Conservation (phyloP, 2,888 invertebrate genomes). For the Morpho helenor region DNA sequence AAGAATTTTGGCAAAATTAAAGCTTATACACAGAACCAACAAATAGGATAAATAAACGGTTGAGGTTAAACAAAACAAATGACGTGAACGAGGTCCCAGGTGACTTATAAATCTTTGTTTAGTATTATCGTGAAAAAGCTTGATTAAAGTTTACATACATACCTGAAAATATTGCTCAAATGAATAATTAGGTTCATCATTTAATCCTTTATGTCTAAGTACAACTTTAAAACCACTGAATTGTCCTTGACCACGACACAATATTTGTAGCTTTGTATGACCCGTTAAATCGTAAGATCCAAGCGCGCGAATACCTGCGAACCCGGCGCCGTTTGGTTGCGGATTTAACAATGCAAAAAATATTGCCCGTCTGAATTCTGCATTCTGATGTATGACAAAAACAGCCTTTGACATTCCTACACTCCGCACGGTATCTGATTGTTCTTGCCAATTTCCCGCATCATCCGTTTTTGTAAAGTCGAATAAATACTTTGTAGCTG, state of each 20-base stretch:
- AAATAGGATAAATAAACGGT: too few relatives aligned
- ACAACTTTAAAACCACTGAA: conserved; percentile 80
- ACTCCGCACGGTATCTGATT: conserved; percentile 81
- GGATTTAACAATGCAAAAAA: conserved; percentile 83
- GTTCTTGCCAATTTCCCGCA: conserved; percentile 79
- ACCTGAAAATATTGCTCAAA: conserved; percentile 81
- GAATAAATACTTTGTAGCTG: conserved; percentile 63
- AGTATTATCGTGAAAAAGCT: too few relatives aligned
- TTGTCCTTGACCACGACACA: conserved; percentile 79
- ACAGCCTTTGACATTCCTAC: conserved; percentile 84
- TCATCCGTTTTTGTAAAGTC: conserved; percentile 78
- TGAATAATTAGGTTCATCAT: conserved; percentile 77
- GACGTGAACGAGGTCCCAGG: too few relatives aligned
- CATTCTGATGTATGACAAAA: conserved; percentile 78
- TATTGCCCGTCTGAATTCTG: conserved; percentile 79
- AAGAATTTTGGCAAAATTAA: too few relatives aligned
- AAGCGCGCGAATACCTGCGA: conserved; percentile 79
- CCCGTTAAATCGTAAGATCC: conserved; percentile 70
- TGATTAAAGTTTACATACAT: conserved; percentile 24
- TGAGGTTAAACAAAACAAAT: too few relatives aligned
- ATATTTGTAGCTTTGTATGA: conserved; percentile 69
- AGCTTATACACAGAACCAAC: too few relatives aligned
- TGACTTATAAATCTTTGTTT: too few relatives aligned
- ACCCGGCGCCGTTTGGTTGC: conserved; percentile 83
- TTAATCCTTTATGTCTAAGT: conserved; percentile 76